Evolutionary conservation across 92 coral and sea anemone genomes (phyloP), one percentile per base, ranked within the genome.

Genomic region (Epizoanthus stellaris): DNA sequence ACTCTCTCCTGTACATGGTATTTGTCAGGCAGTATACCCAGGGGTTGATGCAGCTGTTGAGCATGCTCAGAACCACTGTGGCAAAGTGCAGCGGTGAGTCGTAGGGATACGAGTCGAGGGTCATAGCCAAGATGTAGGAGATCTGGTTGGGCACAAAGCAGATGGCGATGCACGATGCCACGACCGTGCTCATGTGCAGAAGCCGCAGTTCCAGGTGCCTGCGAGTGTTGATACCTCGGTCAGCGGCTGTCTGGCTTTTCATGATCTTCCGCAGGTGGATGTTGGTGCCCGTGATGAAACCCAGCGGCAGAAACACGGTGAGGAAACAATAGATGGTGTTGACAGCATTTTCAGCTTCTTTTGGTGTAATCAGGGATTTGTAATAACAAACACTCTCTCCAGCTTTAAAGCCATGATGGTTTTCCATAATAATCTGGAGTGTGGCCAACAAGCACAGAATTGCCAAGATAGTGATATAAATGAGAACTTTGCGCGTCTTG

Each of bases 61-160:
- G 61, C 82, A 76, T 76, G 52, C 69, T 76, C 34, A 76, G 53
- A 36, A 76, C 82, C 17, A 76, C 82, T 9, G 82, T 76, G 69
- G 82, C 67, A 34, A 58, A 57, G 30, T 76, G 69, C 3, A 76
- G n/a, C 36, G 82, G 82, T 4, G 82, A 76, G n/a, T 52, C 60
- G 69, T 76, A 76, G 34, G 82, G 82, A 10, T 76, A 52, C 3
- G 82, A 76, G 1, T 76, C 82, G 20, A 76, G 82, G 9, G 82
- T 76, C 82, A 76, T 76, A 30, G 82, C 82, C 67, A 76, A 34
- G 16, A 76, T 76, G 14, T 58, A 76, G 34, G 82, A 76, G 52
- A 76, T 76, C 68, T 76, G 82, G 17, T 76, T 76, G 82, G 82
- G 69, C 5, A 76, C 68, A 34, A 76, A 76, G 25, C 82, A 76